Evolutionary conservation across 2,113 vertebrate species (phyloP), one percentile per base, ranked within the genome.

Genomic region (Potamarius usumacintae): DNA sequence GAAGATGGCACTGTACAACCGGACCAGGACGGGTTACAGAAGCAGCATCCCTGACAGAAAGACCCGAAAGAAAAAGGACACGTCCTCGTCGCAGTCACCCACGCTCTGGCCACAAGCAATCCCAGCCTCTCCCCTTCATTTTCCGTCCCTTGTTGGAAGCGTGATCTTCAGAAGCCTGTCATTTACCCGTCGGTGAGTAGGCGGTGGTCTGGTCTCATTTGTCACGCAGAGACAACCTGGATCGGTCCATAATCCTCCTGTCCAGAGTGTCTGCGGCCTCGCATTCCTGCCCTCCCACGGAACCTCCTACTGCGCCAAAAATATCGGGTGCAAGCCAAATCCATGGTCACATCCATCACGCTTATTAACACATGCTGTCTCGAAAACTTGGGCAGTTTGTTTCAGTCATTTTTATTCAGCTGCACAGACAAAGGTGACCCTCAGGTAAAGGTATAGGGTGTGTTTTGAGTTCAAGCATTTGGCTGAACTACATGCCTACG

Each of bases 1-100:
- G 91, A 95, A 97, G 93, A 95, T 97, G 92, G 96, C 96, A 84
- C 95, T 96, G 89, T 96, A 95, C 85, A 95, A 95, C 53, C 93
- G 95, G 91, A 77, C 86, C 52, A 53, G 94, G 93, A 82, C 55
- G 94, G 96, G 87, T 93, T 93, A 85, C 94, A 89, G 91, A 95
- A 90, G 90, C 93, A 85, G 92, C 90, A 81, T 81, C 79, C 79
- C 79, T 81, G 79, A 81, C 79, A 42, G 82, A 80, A 86, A 74
- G 80, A 53, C 22, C 42, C 9, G 8, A 58, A 7, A 90, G 92
- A 91, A 91, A 91, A 90, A 88, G 88, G 87, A 91, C 91, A 91
- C 88, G 92, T 94, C 92, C 92, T 90, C 85, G 90, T 93, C 89
- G 85, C 85, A 92, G 60, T 91, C 90, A 76, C 94, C 95, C 93